Conservation (phyloP, 2,888 invertebrate species). For the Cantharis rustica region DNA sequence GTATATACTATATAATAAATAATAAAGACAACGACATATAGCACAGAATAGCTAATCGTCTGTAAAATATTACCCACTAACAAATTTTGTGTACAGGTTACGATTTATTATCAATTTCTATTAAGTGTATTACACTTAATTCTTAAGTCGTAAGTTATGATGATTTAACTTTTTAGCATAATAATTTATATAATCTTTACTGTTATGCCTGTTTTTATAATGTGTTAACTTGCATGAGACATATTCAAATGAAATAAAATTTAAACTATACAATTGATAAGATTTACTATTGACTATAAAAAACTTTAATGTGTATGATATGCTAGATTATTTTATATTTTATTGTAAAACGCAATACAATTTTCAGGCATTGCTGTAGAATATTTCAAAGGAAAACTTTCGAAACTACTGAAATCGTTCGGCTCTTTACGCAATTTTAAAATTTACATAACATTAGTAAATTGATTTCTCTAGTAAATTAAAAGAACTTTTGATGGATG, state of each 20-base stretch:
- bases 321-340: neutral
- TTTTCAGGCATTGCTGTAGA: neutral
- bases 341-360: neutral
- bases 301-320: neutral
- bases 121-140: neutral
- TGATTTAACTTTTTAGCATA: neutral
- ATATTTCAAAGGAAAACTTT: neutral
- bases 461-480: neutral
- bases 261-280: neutral
- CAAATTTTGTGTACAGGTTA: neutral
- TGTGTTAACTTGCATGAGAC: neutral
- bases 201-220: neutral
- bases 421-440: neutral
- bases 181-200: constrained; percentile 1
- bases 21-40: neutral
- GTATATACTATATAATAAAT: neutral
- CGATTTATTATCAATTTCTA: constrained; percentile 2
- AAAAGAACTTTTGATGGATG: neutral
- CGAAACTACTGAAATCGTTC: neutral
- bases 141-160: neutral
- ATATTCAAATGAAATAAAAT: constrained; percentile 1
- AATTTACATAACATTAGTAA: neutral
- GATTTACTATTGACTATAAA: neutral
- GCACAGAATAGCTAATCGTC: neutral
- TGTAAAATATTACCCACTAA: neutral